phyloP scores from a whole-genome alignment of 2,888 invertebrate genomes.

The Dryobotodes eremita region DNA sequence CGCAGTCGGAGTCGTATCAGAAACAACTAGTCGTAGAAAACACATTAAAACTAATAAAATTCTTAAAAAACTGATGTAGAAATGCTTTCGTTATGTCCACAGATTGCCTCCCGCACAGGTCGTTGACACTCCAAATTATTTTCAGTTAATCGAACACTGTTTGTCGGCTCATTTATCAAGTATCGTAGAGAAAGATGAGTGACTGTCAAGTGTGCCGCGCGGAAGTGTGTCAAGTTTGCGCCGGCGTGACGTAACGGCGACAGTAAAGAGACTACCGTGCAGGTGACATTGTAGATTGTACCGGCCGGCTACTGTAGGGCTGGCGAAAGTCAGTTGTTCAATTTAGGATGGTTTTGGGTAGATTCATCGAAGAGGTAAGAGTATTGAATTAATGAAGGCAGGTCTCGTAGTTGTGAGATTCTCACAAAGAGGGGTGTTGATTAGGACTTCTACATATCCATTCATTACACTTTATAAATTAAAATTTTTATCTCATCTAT shows the following conservation, averaged over 20 bases:
- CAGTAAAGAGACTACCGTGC: conserved; percentile 68
- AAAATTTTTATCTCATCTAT: neutral
- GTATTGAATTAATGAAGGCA: neutral
- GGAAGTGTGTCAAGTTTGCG: conserved; percentile 85
- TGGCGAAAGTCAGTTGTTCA: conserved; percentile 2
- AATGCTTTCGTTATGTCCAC: neutral
- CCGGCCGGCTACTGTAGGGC: conserved; percentile 24
- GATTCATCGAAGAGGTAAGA: neutral
- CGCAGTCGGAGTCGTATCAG: too few relatives aligned
- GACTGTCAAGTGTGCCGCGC: conserved; percentile 72
- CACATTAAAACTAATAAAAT: neutral
- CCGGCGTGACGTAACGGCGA: conserved; percentile 76
- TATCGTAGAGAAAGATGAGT: conserved; percentile 53
- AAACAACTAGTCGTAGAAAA: neutral
- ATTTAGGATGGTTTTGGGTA: neutral
- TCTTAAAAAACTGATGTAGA: neutral
- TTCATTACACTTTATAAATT: neutral
- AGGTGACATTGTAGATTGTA: conserved; percentile 75
- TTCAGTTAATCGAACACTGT: conserved; percentile 37
- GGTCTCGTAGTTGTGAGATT: neutral
- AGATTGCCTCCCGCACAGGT: conserved; percentile 30
- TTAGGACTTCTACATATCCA: neutral
- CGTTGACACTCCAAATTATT: conserved; percentile 39
- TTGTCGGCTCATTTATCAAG: conserved; percentile 40
- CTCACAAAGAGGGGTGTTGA: too few relatives aligned